These are phyloP conservation scores for Psilanteris sp. DNA, from an alignment of 1,140 invertebrate genomes.

Conservation along the genomic window DNA sequence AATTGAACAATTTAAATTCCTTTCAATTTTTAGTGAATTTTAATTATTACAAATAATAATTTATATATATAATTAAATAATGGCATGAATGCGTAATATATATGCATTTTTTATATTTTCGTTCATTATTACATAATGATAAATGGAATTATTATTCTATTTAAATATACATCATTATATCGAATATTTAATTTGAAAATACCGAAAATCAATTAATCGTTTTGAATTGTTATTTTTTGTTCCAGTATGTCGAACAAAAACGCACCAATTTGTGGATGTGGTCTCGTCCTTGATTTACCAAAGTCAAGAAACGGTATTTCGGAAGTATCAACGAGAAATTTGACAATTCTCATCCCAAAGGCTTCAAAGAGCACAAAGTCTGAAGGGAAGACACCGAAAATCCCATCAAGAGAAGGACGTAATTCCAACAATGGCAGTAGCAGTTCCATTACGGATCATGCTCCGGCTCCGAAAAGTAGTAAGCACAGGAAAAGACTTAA, in stretches of 20 bases:
- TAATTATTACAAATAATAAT: no score
- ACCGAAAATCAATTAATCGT: no score
- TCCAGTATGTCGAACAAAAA: slow-evolving; percentile 77
- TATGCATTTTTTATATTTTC: no score
- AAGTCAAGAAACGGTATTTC: slow-evolving; percentile 65
- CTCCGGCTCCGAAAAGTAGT: slow-evolving; percentile 53
- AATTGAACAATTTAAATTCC: no score
- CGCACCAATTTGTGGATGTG: slow-evolving; percentile 70
- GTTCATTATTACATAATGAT: no score
- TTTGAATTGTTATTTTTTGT: no score
- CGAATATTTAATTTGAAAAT: no score
- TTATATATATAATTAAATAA: no score
- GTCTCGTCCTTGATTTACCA: slow-evolving; percentile 43
- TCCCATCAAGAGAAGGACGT: slow-evolving; percentile 54
- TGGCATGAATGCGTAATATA: no score
- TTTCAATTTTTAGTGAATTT: no score
- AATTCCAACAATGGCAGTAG: slow-evolving; percentile 54
- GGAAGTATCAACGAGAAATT: slow-evolving; percentile 63
- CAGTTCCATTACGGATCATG: slow-evolving; percentile 64
- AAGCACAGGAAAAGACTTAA: slow-evolving; percentile 72
- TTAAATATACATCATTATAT: no score
- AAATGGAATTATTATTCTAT: no score
- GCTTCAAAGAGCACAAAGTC: slow-evolving; percentile 63
- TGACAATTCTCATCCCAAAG: slow-evolving; percentile 68
- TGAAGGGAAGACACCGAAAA: slow-evolving; percentile 64